These are phyloP conservation scores for Eutolmus rufibarbis DNA, from an alignment of 2,888 invertebrate genomes.

Conservation along the genomic window DNA sequence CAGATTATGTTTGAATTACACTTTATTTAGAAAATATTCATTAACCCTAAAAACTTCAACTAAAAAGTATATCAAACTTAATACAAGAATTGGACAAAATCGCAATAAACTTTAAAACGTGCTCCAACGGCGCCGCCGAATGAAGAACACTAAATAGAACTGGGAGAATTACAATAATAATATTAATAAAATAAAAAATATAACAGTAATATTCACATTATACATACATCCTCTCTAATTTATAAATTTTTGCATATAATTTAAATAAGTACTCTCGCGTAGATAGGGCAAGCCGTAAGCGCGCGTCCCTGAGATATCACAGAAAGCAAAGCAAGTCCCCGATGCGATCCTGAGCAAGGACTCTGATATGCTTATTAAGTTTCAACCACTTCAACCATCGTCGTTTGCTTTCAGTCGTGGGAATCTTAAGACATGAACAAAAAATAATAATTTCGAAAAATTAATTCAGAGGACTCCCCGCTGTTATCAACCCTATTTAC, in stretches of 20 bases:
- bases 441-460: not conserved
- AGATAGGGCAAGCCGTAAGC: not conserved
- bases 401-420: not conserved
- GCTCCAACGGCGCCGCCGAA: not conserved
- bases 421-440: not conserved
- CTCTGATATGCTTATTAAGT: constrained; percentile 15
- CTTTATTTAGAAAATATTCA: constrained; percentile 31
- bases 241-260: not conserved
- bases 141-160: not conserved
- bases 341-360: not conserved
- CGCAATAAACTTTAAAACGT: not conserved
- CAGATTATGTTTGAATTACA: not conserved
- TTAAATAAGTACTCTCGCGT: not conserved
- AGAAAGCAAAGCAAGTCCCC: constrained; percentile 35
- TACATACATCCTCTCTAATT: not conserved
- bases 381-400: not conserved
- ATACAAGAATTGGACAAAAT: not conserved
- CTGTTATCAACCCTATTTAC: not conserved
- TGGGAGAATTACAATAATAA: not conserved
- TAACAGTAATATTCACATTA: not conserved
- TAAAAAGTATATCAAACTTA: constrained; percentile 2
- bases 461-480: not conserved
- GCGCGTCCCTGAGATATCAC: constrained; percentile 35
- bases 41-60: not conserved
- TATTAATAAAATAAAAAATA: not conserved